Evolutionary conservation across 2,113 vertebrate genomes (phyloP).

Genomic region (Acinonyx jubatus): DNA sequence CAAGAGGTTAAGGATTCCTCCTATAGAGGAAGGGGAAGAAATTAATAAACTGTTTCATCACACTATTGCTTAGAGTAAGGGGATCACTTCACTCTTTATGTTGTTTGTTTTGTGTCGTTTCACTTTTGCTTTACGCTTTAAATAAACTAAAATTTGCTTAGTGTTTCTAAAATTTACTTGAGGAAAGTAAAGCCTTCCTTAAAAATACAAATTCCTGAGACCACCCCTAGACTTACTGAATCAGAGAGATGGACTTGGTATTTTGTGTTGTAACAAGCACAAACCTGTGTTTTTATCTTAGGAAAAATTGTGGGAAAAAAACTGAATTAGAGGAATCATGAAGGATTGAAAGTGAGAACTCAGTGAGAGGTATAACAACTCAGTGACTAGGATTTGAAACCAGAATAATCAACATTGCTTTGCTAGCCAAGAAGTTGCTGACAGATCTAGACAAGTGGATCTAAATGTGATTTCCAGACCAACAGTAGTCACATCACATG

Average conservation of each 20-base stretch:
- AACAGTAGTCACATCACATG: not conserved
- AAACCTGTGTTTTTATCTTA: not conserved
- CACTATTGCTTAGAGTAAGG: not conserved
- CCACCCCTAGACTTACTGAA: not conserved
- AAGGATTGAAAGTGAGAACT: not conserved
- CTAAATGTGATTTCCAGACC: not conserved
- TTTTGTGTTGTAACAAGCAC: not conserved
- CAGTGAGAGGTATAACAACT: not conserved
- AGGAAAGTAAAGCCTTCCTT: not conserved
- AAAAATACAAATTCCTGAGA: not conserved
- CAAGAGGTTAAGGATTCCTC: not conserved
- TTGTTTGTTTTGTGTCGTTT: not conserved
- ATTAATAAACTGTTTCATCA: not conserved
- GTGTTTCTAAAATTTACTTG: not conserved
- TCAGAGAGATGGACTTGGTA: not conserved
- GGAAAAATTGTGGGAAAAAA: not conserved
- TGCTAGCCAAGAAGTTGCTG: not conserved
- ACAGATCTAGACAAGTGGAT: not conserved
- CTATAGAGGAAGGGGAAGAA: not conserved
- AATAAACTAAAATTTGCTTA: not conserved
- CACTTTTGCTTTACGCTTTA: not conserved
- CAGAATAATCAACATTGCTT: not conserved
- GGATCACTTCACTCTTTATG: not conserved
- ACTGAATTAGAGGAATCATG: not conserved
- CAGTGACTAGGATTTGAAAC: not conserved